Evolutionary conservation across 2,888 invertebrate genomes (phyloP), one percentile per base, ranked within the genome.

Genomic region (Theristus sp.): DNA sequence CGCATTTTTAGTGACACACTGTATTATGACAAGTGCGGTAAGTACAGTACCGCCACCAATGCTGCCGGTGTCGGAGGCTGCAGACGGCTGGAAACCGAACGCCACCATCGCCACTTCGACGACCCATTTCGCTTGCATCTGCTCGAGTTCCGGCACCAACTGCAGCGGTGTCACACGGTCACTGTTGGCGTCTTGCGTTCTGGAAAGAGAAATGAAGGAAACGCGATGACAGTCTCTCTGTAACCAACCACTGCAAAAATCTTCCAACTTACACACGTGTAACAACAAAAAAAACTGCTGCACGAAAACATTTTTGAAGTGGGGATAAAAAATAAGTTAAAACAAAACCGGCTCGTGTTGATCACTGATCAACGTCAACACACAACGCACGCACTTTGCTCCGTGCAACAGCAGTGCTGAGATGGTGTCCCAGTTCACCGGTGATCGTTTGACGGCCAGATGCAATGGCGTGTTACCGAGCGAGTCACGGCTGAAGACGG

Each of bases 391-490:
- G 10, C 2, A 27, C 49, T 22, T n/a, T 20, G 78, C 80, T 30
- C 80, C 80, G 63, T 76, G 74, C 68, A 79, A 78, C 64, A 81
- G 69, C 65, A 81, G 73, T 64, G 76, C 75, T 54, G 77, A 71
- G 56, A 79, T 76, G 66, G 78, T 78, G 61, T 80, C 78, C 77
- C 79, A 78, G 56, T 78, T 78, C 58, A 80, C 76, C 62, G 77
- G 78, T n/a, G 77, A 76, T 66, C 79, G 78, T 61, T 79, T 76
- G 53, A 80, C 79, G 29, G 80, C 80, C 59, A 82, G 70, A 69
- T 82, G 81, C 26, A 82, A 73, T 1, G 82, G 80, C 24, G 81
- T 24, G 25, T 52, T n/a, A 25, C 52, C 52, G 17, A 6, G 6
- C 22, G 22, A 24, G n/a, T 52, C 25, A 17, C n/a, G 10, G 22